These are phyloP conservation scores for Epizoanthus rinbou DNA, from an alignment of 92 coral and sea anemone genomes.

Conservation along the genomic window DNA sequence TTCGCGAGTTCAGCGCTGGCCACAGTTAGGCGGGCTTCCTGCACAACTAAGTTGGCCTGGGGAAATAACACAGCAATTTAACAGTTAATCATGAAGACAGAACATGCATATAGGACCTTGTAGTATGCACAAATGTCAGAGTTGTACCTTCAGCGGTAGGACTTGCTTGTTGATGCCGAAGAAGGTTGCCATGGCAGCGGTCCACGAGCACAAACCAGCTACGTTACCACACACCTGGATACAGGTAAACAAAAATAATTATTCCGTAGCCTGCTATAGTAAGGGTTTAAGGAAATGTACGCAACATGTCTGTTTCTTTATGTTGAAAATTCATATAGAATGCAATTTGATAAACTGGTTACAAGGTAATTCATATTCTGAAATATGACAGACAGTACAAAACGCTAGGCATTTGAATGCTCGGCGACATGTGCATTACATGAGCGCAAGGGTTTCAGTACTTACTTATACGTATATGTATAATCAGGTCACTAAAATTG, in stretches of 20 bases:
- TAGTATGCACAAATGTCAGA: background rate
- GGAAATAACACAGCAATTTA: background rate
- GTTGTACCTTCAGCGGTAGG: conserved; percentile 85
- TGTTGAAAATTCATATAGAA: too few species aligned
- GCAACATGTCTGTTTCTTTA: background rate
- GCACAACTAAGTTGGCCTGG: conserved; percentile 94
- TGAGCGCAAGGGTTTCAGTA: too few species aligned
- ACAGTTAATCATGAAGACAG: background rate
- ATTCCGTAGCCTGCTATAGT: background rate
- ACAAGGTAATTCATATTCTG: too few species aligned
- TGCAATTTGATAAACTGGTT: too few species aligned
- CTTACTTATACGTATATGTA: too few species aligned
- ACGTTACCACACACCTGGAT: conserved; percentile 96
- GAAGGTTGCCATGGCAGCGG: conserved; percentile 93
- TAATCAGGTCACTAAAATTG: too few species aligned
- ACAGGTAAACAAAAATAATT: background rate
- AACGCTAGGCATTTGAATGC: too few species aligned
- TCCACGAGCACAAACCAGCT: conserved; percentile 98
- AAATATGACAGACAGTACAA: too few species aligned
- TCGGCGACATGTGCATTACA: too few species aligned
- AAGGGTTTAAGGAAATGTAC: background rate
- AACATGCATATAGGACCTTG: background rate
- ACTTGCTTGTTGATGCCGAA: conserved; percentile 98
- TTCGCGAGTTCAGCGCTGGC: conserved; percentile 87
- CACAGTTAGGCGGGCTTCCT: conserved; percentile 84